Evolutionary conservation across 2,113 vertebrate species (phyloP).

Genomic region (Podarcis muralis): DNA sequence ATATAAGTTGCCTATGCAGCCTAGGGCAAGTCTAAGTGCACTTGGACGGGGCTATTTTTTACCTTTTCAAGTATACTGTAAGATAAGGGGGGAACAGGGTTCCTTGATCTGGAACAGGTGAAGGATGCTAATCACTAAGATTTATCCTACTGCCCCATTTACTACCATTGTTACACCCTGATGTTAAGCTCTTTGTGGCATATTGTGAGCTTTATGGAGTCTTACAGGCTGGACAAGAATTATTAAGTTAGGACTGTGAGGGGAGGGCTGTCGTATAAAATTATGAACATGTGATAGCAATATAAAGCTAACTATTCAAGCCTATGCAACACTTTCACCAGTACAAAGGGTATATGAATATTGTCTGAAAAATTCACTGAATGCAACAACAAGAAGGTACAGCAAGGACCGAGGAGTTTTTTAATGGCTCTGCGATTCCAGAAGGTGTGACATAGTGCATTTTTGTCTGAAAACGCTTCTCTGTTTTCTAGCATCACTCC

Average conservation of each 20-base stretch:
- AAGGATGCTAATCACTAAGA: not conserved
- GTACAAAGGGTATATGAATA: not conserved
- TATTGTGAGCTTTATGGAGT: not conserved
- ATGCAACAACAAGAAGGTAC: not conserved
- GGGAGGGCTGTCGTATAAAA: not conserved
- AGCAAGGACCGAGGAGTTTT: not conserved
- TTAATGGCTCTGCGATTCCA: not conserved
- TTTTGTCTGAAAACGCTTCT: not conserved
- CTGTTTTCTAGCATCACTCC: not conserved
- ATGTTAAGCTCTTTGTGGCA: not conserved
- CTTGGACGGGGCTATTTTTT: not conserved
- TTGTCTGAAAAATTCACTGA: not conserved
- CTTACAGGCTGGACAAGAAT: not conserved
- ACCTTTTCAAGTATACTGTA: not conserved
- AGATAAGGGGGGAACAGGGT: not conserved
- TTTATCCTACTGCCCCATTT: not conserved
- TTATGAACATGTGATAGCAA: not conserved
- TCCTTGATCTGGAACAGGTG: not conserved
- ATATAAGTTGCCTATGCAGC: not conserved
- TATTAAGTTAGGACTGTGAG: not conserved
- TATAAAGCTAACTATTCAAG: not conserved
- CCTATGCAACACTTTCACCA: not conserved
- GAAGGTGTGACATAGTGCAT: not conserved
- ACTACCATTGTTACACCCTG: not conserved
- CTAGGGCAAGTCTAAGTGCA: too few species aligned